Percentiles rank a stretch among this genome's conserved stretches.
phyloP scores from a whole-genome alignment of 2,113 vertebrate genomes.

The Falco punctatus region DNA sequence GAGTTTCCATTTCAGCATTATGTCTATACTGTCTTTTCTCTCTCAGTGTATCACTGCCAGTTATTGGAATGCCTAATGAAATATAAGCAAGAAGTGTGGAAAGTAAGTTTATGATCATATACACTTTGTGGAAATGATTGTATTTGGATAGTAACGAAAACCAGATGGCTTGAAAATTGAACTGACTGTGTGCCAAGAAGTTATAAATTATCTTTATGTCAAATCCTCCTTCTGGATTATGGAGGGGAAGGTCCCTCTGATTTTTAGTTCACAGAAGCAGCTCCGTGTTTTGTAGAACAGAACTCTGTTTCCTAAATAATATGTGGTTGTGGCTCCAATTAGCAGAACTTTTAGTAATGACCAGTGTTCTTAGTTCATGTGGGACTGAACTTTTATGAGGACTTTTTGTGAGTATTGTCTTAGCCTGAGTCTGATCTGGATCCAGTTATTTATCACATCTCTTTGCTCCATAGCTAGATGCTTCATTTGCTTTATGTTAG shows the following conservation, averaged over 20 bases:
- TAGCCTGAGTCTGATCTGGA: background rate
- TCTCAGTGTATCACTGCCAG: slow-evolving; percentile 97
- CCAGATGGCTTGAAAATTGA: slow-evolving; percentile 17
- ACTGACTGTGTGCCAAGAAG: background rate
- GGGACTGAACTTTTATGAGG: background rate
- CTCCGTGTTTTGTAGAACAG: background rate
- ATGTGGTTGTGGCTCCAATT: background rate
- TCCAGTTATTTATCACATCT: background rate
- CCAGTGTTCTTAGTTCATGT: background rate
- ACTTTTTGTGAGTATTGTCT: background rate
- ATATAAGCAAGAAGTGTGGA: slow-evolving; percentile 99
- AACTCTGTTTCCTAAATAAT: background rate
- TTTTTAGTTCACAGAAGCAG: background rate
- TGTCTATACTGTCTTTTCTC: slow-evolving; percentile 59
- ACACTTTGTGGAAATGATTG: slow-evolving; percentile 6
- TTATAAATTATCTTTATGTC: background rate
- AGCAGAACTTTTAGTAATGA: background rate
- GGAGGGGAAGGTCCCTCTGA: background rate
- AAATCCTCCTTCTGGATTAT: background rate
- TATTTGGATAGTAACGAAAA: slow-evolving; percentile 31
- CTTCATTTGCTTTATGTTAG: background rate
- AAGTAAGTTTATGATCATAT: slow-evolving; percentile 84
- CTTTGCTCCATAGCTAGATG: background rate
- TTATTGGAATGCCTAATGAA: slow-evolving; percentile 99
- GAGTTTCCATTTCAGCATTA: slow-evolving; percentile 19